A percentile compares a stretch with the other conserved stretches of the same genome.
Conservation (phyloP, 1,140 invertebrate species). For the Drosophila mojavensis region DNA sequence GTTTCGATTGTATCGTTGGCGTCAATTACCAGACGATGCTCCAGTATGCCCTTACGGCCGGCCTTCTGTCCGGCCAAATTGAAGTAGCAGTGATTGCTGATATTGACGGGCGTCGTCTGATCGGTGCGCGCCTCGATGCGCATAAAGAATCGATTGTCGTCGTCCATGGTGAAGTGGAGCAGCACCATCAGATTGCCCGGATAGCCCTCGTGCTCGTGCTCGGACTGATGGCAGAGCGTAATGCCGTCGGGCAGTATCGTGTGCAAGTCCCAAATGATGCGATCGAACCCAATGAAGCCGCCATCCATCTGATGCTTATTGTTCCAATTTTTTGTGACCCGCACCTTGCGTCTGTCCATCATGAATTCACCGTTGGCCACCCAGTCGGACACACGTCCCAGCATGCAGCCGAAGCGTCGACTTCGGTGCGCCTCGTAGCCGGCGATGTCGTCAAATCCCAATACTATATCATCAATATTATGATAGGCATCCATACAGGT, state of each 20-base stretch:
- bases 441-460: slow-evolving; percentile 91
- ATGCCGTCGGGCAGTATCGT: slow-evolving; percentile 74
- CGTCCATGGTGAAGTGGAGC: slow-evolving; percentile 89
- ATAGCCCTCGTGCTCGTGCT: slow-evolving; percentile 93
- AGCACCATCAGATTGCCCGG: slow-evolving; percentile 90
- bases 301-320: slow-evolving; percentile 92
- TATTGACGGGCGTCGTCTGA: slow-evolving; percentile 92
- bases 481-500: slow-evolving; percentile 89
- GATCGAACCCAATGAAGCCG: slow-evolving; percentile 93
- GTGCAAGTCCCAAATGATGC: slow-evolving; percentile 87
- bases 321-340: slow-evolving; percentile 89
- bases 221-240: slow-evolving; percentile 88
- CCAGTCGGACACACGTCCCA: slow-evolving; percentile 94
- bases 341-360: slow-evolving; percentile 88
- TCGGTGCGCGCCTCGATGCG: slow-evolving; percentile 89
- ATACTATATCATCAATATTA: slow-evolving; percentile 87
- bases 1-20: slow-evolving; percentile 91
- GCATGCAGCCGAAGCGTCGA: slow-evolving; percentile 92
- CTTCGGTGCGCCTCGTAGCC: slow-evolving; percentile 85
- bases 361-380: slow-evolving; percentile 89
- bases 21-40: slow-evolving; percentile 90
- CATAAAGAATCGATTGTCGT: slow-evolving; percentile 89
- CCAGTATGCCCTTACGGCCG: slow-evolving; percentile 86
- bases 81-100: slow-evolving; percentile 97
- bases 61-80: slow-evolving; percentile 93